A percentile compares a stretch with the other conserved stretches of the same genome.
Evolutionary conservation across 2,888 invertebrate species (phyloP).

Genomic region (Neoitamus cyanurus): DNA sequence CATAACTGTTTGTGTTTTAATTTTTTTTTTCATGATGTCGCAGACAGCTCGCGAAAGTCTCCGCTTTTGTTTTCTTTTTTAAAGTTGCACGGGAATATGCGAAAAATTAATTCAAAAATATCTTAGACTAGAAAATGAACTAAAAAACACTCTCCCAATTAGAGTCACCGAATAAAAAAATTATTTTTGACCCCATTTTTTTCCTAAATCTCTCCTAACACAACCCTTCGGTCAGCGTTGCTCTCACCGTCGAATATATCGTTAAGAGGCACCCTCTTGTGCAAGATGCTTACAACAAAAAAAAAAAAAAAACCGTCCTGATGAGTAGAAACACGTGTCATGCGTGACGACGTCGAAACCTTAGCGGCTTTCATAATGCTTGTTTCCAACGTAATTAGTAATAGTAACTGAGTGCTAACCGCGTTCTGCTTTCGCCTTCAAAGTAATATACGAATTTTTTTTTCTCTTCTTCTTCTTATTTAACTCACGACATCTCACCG

Average conservation of each 20-base stretch:
- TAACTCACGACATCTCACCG: background rate
- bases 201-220: background rate
- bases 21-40: too few species aligned
- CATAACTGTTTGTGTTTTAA: too few species aligned
- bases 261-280: background rate
- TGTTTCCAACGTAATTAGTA: slow-evolving; percentile 36
- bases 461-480: too few species aligned
- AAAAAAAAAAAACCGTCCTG: background rate
- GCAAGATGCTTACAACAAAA: background rate
- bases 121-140: too few species aligned
- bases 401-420: slow-evolving; percentile 12
- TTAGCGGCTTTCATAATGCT: slow-evolving; percentile 22
- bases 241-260: too few species aligned
- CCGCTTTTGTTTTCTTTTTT: too few species aligned
- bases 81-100: too few species aligned
- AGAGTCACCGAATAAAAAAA: too few species aligned
- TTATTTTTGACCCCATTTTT: background rate
- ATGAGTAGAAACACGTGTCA: slow-evolving; percentile 26
- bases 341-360: slow-evolving; percentile 34
- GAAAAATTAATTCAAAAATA: too few species aligned
- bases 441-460: background rate
- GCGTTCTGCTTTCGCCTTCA: background rate
- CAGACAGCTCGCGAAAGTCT: too few species aligned
- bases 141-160: too few species aligned
- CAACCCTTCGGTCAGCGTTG: too few species aligned